Base-by-base conservation (phyloP, 2,113 vertebrate genomes). In the Megalops atlanticus region DNA sequence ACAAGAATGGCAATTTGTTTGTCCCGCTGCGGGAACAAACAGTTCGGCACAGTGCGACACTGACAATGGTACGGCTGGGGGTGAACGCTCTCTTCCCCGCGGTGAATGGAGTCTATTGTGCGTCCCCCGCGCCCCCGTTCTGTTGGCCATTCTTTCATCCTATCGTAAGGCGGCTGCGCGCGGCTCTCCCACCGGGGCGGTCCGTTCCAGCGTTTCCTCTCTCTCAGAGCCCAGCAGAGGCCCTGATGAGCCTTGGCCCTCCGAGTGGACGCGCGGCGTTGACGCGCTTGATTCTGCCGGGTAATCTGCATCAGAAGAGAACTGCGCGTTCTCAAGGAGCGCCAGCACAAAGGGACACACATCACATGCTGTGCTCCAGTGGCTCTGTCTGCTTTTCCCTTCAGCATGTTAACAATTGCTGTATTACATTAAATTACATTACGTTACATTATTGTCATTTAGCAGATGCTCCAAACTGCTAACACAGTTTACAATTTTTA, bases 91-190 rank as follows among this genome's bases (percentile, higher is more conserved):
- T 38, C 18, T 12, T 33, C 27, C 4, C 4, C 2, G 11, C 39
- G 11, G 78, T 83, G 83, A 84, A 78, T 77, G 75, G 6, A 27
- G 33, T 75, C 74, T 70, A 81, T 82, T 84, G 85, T 85, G 71
- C 75, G n/a, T n/a, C n/a, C n/a, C n/a, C n/a, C n/a, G n/a, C n/a
- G n/a, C n/a, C 68, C 41, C 24, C 2, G 38, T 35, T 80, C n/a
- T 82, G 80, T 83, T 76, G 47, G 35, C 16, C 12, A 71, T 72
- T 83, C 69, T 82, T 82, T 81, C 80, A 77, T 39, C 72, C 40
- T 80, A 70, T 84, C 80, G 72, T 43, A 38, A 47, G 72, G 68
- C 47, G 78, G 83, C 84, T 80, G 43, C 18, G 24, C 77, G 47
- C 75, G 18, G 47, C 75, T 79, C 79, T 54, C 35, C 79, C 36